Percentiles rank a stretch among this genome's conserved stretches.
Evolutionary conservation across 1,140 invertebrate species (phyloP).

Genomic region (Achatina immaculata): DNA sequence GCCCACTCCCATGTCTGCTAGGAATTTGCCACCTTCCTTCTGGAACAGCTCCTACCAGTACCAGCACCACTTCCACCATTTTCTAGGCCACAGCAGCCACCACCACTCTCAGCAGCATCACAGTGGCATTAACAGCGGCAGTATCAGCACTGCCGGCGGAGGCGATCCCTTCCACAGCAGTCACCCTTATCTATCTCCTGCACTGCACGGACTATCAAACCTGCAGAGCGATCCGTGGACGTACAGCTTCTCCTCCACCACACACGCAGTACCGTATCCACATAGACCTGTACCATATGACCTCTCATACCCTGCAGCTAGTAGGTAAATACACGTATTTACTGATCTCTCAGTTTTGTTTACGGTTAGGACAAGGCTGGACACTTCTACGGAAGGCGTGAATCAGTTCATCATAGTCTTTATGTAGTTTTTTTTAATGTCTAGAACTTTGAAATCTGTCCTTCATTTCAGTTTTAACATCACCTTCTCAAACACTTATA

Average conservation of each 20-base stretch:
- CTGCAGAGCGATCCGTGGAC: constrained; percentile 73
- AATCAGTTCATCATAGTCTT: too few relatives aligned
- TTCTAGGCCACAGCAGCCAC: constrained; percentile 7
- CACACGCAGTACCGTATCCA: constrained; percentile 74
- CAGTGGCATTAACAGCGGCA: constrained; percentile 17
- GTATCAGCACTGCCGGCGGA: constrained; percentile 48
- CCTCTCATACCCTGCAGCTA: constrained; percentile 74
- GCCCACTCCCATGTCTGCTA: constrained; percentile 86
- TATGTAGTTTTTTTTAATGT: too few relatives aligned
- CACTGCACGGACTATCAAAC: constrained; percentile 62
- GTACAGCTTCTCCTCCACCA: constrained; percentile 72
- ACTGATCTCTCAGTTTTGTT: background rate
- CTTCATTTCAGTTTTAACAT: too few relatives aligned
- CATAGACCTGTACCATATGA: constrained; percentile 62
- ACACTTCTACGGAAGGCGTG: too few relatives aligned
- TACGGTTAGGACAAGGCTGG: background rate
- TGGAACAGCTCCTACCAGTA: constrained; percentile 89
- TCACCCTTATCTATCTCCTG: constrained; percentile 46
- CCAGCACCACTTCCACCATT: constrained; percentile 13
- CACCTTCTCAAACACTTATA: too few relatives aligned
- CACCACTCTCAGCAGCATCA: constrained; percentile 15
- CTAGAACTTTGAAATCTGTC: too few relatives aligned
- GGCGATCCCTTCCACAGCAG: constrained; percentile 65
- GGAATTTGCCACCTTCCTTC: constrained; percentile 91
- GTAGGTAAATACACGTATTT: constrained; percentile 41